Evolutionary conservation across 2,888 invertebrate species (phyloP), one percentile per base, ranked within the genome.

Genomic region (Agrotis ipsilon): DNA sequence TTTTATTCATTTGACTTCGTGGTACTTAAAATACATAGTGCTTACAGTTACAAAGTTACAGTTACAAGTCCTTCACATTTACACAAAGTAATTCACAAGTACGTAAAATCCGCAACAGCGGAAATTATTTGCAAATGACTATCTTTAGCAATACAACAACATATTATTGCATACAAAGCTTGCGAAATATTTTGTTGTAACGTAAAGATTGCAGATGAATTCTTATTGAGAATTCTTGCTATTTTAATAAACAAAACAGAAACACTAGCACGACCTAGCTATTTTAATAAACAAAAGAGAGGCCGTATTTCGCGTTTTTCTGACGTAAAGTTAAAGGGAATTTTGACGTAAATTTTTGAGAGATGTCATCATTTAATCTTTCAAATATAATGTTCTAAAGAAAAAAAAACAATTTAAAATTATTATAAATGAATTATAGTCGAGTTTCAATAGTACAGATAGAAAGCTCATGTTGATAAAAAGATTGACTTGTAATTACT

Each of bases 101-200:
- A 11, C 13, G 9, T n/a, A 21, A 57, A 68, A 45, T n/a, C 43
- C 1, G 32, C 24, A 68, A 51, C 13, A 13, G 43, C n/a, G 6
- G 14, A 65, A 46, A 66, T 27, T 1, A 45, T 51, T 55, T 18
- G 27, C 1, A 43, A 68, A 43, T 27, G 0, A 16, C 19, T 27
- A 32, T 48, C 14, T 57, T 68, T 39, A 27, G 19, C 43, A 43
- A 14, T 65, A 18, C 18, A 52, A 54, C 32, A 46, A n/a, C 7
- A 21, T 21, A n/a, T 58, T 21, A n/a, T 58, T 58, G 49, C n/a
- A 59, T n/a, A 48, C 21, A 45, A 32, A 68, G 24, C 21, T 46
- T 52, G 14, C 21, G 14, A 52, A 14, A 68, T 7, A 45, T 68
- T 69, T 46, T 39, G 5, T 48, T 21, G 19, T 4, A 55, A 49